A percentile compares a stretch with the other conserved stretches of the same genome.
Evolutionary conservation across 35 echinoderm and acorn worm genomes (phyloP).

Genomic region (Lytechinus pictus): DNA sequence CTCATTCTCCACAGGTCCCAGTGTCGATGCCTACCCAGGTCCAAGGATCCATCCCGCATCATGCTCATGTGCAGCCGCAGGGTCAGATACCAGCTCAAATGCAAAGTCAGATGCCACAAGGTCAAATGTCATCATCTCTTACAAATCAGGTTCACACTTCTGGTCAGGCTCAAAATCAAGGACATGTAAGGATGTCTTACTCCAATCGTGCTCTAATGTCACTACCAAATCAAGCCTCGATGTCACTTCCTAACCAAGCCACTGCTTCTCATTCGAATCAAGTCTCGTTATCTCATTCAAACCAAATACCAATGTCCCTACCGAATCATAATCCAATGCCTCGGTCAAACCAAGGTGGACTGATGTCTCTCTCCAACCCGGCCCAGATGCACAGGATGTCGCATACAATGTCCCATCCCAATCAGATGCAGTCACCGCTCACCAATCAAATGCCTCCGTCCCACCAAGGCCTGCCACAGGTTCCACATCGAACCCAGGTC

Average conservation of each 20-base stretch:
- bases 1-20: neutral
- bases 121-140: neutral
- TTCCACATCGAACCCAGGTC: neutral
- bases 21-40: neutral
- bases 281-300: neutral
- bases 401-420: neutral
- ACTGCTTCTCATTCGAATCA: neutral
- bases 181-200: neutral
- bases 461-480: neutral
- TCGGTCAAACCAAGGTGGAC: neutral
- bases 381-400: neutral
- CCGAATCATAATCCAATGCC: neutral
- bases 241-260: neutral
- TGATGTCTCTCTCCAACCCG: neutral
- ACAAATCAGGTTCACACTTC: too few relatives aligned
- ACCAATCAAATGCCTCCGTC: neutral
- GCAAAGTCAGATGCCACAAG: neutral
- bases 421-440: neutral
- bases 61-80: neutral
- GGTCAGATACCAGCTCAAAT: neutral
- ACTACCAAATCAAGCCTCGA: neutral
- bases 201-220: neutral
- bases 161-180: neutral
- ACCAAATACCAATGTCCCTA: neutral
- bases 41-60: neutral